These are phyloP conservation scores for Hofmannophila pseudospretella DNA, from an alignment of 2,888 invertebrate genomes.

Conservation along the genomic window DNA sequence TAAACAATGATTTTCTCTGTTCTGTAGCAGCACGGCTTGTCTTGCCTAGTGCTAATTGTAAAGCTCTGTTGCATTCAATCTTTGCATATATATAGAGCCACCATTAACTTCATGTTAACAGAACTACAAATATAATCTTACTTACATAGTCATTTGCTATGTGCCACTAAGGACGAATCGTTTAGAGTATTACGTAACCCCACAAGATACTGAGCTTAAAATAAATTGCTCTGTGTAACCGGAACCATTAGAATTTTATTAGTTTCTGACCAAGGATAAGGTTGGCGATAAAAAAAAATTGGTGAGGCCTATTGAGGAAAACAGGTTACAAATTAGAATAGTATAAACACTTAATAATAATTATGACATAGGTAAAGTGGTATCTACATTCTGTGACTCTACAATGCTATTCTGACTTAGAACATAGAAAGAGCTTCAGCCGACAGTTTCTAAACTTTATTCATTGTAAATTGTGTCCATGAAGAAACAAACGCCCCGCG, in stretches of 20 bases:
- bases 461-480: too few relatives aligned
- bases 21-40: too few relatives aligned
- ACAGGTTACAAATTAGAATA: too few relatives aligned
- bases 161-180: conserved; percentile 26
- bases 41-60: conserved; percentile 4
- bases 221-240: background rate
- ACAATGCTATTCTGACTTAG: too few relatives aligned
- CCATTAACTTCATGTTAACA: conserved; percentile 30
- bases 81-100: conserved; percentile 10
- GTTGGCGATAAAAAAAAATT: background rate
- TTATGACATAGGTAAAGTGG: too few relatives aligned
- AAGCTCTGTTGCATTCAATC: conserved; percentile 3
- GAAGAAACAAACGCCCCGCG: too few relatives aligned
- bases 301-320: too few relatives aligned
- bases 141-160: conserved; percentile 7
- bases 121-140: conserved; percentile 21
- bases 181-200: conserved; percentile 21
- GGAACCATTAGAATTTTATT: conserved; percentile 4
- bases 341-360: too few relatives aligned
- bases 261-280: background rate
- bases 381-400: too few relatives aligned
- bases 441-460: too few relatives aligned
- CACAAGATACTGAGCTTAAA: background rate
- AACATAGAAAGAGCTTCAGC: too few relatives aligned
- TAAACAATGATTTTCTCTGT: too few relatives aligned